Percentiles rank a stretch among this genome's conserved stretches.
Evolutionary conservation across 2,113 vertebrate species (phyloP).

Genomic region (Ondatra zibethicus): DNA sequence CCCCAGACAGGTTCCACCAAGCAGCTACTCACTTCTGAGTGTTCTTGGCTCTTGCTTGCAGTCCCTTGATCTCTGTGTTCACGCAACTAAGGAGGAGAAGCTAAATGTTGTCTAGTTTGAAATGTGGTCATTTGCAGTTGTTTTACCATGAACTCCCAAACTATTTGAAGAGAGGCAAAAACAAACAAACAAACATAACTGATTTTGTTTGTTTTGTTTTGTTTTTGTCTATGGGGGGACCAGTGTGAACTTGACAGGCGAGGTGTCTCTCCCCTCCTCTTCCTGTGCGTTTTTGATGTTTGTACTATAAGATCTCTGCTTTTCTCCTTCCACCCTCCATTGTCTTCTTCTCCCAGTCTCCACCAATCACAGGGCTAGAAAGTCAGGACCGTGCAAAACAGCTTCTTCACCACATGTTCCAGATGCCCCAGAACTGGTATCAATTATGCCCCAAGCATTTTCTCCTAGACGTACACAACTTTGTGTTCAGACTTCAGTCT

Average conservation of each 20-base stretch:
- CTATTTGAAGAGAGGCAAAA: neutral
- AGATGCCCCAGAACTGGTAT: neutral
- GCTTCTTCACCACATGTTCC: neutral
- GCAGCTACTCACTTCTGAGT: neutral
- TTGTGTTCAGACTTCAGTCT: constrained; percentile 9
- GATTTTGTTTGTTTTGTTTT: neutral
- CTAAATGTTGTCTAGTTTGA: neutral
- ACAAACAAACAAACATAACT: neutral
- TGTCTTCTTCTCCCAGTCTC: too few species aligned
- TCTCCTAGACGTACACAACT: neutral
- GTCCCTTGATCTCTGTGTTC: neutral
- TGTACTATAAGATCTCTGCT: neutral
- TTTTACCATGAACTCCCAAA: neutral
- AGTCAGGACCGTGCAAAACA: neutral
- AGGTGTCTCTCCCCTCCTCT: neutral
- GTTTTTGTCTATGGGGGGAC: neutral
- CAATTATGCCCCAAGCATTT: neutral
- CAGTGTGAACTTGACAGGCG: neutral
- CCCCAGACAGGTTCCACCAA: neutral
- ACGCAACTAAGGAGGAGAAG: neutral
- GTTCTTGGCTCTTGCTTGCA: neutral
- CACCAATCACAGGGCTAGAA: neutral
- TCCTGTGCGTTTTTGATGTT: neutral
- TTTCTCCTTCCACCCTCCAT: too few species aligned
- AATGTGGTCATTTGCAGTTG: neutral